These are phyloP conservation scores for Momotus momota DNA, from an alignment of 2,797 vertebrate genomes.

Conservation along the genomic window DNA sequence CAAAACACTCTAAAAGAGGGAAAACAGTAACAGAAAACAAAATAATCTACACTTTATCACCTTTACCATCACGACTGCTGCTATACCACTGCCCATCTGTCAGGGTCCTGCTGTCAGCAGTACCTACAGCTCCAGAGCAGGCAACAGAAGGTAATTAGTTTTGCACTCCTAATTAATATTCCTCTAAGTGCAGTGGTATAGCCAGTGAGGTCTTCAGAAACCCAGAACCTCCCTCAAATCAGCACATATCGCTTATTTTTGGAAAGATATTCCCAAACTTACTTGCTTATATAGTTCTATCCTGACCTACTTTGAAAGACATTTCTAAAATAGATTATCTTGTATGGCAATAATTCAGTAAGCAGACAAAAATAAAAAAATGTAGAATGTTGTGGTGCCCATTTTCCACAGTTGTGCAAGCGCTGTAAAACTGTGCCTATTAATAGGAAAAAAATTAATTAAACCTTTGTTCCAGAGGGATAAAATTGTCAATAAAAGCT, in stretches of 20 bases:
- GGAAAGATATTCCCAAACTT: not conserved
- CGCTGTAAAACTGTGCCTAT: not conserved
- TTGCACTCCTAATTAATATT: not conserved
- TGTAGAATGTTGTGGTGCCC: not conserved
- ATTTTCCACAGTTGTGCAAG: not conserved
- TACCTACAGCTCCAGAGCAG: not conserved
- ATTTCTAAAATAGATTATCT: not conserved
- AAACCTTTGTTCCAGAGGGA: slow-evolving; percentile 7
- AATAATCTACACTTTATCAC: not conserved
- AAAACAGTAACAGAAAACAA: not conserved
- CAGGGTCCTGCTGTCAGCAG: not conserved
- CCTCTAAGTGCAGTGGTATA: not conserved
- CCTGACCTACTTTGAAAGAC: slow-evolving; percentile 42
- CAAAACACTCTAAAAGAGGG: not conserved
- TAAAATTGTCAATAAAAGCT: not conserved
- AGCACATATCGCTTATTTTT: not conserved
- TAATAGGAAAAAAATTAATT: not conserved
- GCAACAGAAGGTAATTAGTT: not conserved
- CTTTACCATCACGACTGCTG: not conserved
- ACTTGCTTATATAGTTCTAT: not conserved
- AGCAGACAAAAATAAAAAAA: not conserved
- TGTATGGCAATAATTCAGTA: not conserved
- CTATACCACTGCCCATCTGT: not conserved
- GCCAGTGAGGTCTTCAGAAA: not conserved
- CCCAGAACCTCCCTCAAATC: not conserved